Evolutionary conservation across 1,140 invertebrate species (phyloP), one percentile per base, ranked within the genome.

Genomic region (Maniola jurtina): DNA sequence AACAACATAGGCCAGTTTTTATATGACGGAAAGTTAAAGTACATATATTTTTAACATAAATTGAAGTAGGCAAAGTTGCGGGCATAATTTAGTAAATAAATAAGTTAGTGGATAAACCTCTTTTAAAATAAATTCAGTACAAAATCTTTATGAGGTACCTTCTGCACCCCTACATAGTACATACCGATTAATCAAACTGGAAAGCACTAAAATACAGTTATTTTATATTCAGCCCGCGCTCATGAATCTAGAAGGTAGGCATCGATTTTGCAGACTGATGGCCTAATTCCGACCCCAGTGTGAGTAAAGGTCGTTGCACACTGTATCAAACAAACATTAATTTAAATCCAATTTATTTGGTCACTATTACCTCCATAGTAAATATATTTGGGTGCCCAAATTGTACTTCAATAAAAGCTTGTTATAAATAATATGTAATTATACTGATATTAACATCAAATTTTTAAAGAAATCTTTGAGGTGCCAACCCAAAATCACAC

Each of bases 211-310:
- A 66, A 57, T 62, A 68, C 48, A 61, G 56, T 60, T 47, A 66
- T 58, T 71, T 74, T 64, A 68, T 74, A 74, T 74, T 74, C 72
- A 66, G 55, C 55, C 64, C 67, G 67, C 58, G 64, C 50, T 61
- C 61, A 57, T 65, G 67, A 72, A 70, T 71, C 70, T 75, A 72
- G 65, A 66, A 69, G 72, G 72, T 64, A 60, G 58, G 64, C 67
- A 72, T 75, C 70, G 70, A 72, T 75, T 75, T 73, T 72, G 61
- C 61, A 68, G 66, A 76, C 70, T 76, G 70, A 77, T 77, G 72
- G 68, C 75, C 80, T 77, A 81, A 81, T 81, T 83, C 69, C 59
- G 63, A 77, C 68, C 73, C 72, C 71, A 64, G 73, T 72, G 57
- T 70, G 63, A 64, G 70, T 72, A 74, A 73, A 67, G 58, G 62